Evolutionary conservation across 2,888 invertebrate genomes (phyloP).

Genomic region (Actias luna): DNA sequence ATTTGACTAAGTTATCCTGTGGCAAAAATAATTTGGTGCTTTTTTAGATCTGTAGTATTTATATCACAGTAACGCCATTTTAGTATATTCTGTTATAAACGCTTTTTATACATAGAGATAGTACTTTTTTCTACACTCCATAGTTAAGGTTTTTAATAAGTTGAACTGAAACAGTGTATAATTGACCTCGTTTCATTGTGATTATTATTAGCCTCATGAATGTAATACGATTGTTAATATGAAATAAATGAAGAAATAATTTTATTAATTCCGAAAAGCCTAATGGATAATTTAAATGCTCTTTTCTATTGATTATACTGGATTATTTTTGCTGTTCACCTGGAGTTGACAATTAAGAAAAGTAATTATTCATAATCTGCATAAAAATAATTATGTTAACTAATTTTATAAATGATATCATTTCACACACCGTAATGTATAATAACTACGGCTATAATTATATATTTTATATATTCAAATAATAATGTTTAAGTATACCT

Average conservation of each 20-base stretch:
- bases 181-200: background rate
- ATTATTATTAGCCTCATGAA: background rate
- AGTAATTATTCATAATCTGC: background rate
- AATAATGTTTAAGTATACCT: background rate
- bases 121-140: too few species aligned
- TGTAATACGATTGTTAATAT: background rate
- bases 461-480: background rate
- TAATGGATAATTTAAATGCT: background rate
- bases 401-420: background rate
- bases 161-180: background rate
- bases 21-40: too few species aligned
- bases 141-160: background rate
- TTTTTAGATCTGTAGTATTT: too few species aligned
- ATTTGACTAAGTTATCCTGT: too few species aligned
- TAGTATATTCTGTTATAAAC: too few species aligned
- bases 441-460: background rate
- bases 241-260: background rate
- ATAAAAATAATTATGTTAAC: background rate
- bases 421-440: background rate
- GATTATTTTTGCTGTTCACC: background rate
- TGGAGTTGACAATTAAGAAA: background rate
- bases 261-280: background rate
- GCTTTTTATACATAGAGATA: too few species aligned
- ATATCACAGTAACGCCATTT: too few species aligned
- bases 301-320: background rate